A percentile compares a stretch with the other conserved stretches of the same genome.
Evolutionary conservation across 2,797 vertebrate species (phyloP).

Genomic region (Eidolon dupreanum): DNA sequence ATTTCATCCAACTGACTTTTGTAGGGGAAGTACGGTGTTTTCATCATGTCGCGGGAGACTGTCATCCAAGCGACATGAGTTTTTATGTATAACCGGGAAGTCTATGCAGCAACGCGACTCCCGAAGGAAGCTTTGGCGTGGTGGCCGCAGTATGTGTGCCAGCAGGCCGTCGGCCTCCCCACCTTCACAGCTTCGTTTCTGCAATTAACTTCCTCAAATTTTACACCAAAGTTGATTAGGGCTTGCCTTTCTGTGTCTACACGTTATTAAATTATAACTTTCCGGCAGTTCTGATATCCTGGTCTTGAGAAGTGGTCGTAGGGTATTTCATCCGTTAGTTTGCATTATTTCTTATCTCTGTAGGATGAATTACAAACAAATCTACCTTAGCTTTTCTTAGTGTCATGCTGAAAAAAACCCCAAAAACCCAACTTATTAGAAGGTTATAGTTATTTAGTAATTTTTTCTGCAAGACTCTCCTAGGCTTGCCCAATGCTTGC

Average conservation of each 20-base stretch:
- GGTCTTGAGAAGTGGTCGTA: slow-evolving; percentile 57
- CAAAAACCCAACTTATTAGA: slow-evolving; percentile 63
- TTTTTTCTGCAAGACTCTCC: slow-evolving; percentile 74
- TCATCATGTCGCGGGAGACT: not conserved
- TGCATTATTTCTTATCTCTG: not conserved
- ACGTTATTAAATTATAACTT: not conserved
- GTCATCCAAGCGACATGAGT: not conserved
- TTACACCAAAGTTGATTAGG: not conserved
- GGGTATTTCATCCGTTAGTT: slow-evolving; percentile 4
- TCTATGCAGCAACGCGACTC: not conserved
- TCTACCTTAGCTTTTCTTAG: not conserved
- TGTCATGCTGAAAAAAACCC: not conserved
- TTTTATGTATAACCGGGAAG: not conserved
- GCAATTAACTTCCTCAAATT: slow-evolving; percentile 76
- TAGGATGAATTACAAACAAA: not conserved
- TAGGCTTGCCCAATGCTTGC: slow-evolving; percentile 57
- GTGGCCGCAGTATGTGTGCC: not conserved
- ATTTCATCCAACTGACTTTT: not conserved
- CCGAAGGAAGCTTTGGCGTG: slow-evolving; percentile 17
- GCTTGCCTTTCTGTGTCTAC: not conserved
- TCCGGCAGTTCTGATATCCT: not conserved
- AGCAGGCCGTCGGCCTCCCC: slow-evolving; percentile 41
- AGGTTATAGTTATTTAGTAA: slow-evolving; percentile 72
- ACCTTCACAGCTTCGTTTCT: slow-evolving; percentile 72
- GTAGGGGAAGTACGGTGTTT: not conserved